Evolutionary conservation across 2,797 vertebrate species (phyloP).

Genomic region (Gouania willdenowi): DNA sequence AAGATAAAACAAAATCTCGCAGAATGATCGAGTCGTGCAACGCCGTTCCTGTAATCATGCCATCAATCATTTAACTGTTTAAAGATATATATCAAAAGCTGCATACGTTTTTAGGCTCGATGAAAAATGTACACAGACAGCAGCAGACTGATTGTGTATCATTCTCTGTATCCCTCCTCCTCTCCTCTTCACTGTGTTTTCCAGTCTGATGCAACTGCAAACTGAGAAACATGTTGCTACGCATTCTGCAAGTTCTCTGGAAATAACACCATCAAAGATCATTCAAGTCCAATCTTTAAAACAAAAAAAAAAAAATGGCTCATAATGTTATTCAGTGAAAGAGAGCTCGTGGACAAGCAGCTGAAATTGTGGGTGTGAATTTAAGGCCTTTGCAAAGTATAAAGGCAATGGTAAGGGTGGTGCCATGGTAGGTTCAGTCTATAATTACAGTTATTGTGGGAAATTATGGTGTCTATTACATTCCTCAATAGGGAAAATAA

Average conservation of each 20-base stretch:
- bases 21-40: no score
- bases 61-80: no score
- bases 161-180: no score
- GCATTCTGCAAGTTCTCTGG: conserved; percentile 34
- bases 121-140: no score
- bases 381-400: conserved; percentile 39
- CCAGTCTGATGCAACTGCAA: conserved; percentile 24
- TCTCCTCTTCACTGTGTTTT: neutral
- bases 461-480: conserved; percentile 32
- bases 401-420: conserved; percentile 46
- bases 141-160: no score
- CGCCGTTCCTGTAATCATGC: conserved; percentile 32
- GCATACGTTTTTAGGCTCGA: no score
- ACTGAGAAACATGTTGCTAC: conserved; percentile 31
- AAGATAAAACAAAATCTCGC: conserved; percentile 6
- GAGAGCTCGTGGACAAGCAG: conserved; percentile 17
- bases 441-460: conserved; percentile 54
- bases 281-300: conserved; percentile 24
- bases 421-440: conserved; percentile 33
- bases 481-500: conserved; percentile 24
- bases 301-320: conserved; percentile 16
- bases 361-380: conserved; percentile 52
- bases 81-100: no score
- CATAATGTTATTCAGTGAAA: no score
- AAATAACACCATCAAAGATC: conserved; percentile 39